These are phyloP conservation scores for Platyura marginata DNA, from an alignment of 1,140 invertebrate genomes.

Conservation along the genomic window DNA sequence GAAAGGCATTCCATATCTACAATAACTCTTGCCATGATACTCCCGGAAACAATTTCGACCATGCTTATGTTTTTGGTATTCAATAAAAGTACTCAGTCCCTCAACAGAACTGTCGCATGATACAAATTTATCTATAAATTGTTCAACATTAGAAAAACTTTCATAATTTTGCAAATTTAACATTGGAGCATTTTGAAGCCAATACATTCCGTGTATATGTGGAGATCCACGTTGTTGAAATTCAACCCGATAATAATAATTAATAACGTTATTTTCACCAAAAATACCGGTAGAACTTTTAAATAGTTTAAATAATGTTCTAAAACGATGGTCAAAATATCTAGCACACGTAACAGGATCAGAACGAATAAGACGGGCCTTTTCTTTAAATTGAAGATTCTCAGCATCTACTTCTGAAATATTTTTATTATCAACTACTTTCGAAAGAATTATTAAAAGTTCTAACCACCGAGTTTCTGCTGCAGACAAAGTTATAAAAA, in stretches of 20 bases:
- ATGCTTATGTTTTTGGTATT: conserved; percentile 5
- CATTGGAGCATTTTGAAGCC: conserved; percentile 19
- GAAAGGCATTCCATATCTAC: conserved; percentile 4
- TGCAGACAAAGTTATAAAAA: conserved; percentile 12
- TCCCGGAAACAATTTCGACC: neutral
- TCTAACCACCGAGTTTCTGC: conserved; percentile 13
- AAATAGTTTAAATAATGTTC: conserved; percentile 3
- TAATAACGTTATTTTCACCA: conserved; percentile 6
- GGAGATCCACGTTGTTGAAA: conserved; percentile 27
- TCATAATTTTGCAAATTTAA: conserved; percentile 11
- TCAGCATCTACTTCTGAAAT: conserved; percentile 3
- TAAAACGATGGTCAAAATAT: conserved; percentile 4
- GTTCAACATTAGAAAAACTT: conserved; percentile 9
- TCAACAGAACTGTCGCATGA: conserved; percentile 3
- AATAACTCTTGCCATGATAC: conserved; percentile 1
- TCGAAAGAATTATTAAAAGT: neutral
- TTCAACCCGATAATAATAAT: conserved; percentile 19
- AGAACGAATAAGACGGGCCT: conserved; percentile 1
- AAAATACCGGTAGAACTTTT: conserved; percentile 5
- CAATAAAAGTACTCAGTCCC: neutral
- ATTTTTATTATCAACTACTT: conserved; percentile 2
- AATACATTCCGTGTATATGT: conserved; percentile 25
- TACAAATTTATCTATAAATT: conserved; percentile 6
- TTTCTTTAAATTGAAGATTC: neutral
- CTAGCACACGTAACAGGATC: conserved; percentile 4